phyloP scores from a whole-genome alignment of 2,797 vertebrate species.

The Salmo trutta region DNA sequence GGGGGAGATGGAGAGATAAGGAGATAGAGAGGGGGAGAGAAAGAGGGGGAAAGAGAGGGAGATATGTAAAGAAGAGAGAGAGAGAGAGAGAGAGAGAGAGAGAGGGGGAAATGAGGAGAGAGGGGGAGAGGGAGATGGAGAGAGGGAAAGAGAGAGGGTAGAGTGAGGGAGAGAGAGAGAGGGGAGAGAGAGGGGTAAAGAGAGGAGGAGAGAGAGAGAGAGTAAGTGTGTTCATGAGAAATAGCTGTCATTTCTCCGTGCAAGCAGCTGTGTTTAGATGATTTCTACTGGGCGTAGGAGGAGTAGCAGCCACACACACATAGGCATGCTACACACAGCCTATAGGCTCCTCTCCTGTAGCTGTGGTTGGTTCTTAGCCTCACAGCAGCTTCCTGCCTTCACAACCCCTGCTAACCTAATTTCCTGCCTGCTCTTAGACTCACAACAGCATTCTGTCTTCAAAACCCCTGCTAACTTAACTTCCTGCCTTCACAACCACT shows the following conservation, averaged over 20 bases:
- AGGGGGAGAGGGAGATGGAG: background rate
- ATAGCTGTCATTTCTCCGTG: background rate
- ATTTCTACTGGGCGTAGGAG: background rate
- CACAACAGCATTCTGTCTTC: too few relatives aligned
- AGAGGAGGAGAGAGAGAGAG: constrained; percentile 17
- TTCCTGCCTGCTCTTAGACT: too few relatives aligned
- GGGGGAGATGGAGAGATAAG: too few relatives aligned
- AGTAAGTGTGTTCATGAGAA: constrained; percentile 20
- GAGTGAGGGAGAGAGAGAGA: background rate
- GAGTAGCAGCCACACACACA: background rate
- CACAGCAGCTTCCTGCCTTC: background rate
- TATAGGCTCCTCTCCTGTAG: background rate
- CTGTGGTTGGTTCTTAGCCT: background rate
- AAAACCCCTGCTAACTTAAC: too few relatives aligned
- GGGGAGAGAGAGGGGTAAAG: background rate
- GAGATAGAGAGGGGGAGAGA: background rate
- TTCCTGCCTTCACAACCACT: too few relatives aligned
- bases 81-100: background rate
- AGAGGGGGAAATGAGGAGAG: background rate
- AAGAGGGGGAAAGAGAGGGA: too few relatives aligned
- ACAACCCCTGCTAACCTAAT: too few relatives aligned
- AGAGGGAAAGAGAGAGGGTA: background rate
- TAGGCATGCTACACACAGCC: background rate
- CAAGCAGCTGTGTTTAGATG: background rate
- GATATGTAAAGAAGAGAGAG: constrained; percentile 1